Evolutionary conservation across 2,888 invertebrate genomes (phyloP).

Genomic region (Netelia inedita): DNA sequence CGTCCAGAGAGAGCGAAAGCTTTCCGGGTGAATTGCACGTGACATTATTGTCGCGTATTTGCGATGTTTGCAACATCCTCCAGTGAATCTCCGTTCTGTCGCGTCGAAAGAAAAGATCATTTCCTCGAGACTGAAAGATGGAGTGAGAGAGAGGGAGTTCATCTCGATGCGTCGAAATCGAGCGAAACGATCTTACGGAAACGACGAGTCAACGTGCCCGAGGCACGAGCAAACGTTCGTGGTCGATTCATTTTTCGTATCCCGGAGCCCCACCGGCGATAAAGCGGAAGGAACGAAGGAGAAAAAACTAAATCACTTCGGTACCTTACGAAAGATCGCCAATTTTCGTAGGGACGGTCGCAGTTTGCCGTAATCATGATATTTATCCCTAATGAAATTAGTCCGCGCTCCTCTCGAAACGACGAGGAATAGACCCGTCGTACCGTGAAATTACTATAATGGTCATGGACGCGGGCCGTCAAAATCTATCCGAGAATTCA

Average conservation of each 20-base stretch:
- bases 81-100: neutral
- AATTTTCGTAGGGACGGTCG: slow-evolving; percentile 77
- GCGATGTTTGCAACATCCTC: neutral
- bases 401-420: slow-evolving; percentile 77
- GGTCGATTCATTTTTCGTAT: slow-evolving; percentile 33
- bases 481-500: slow-evolving; percentile 68
- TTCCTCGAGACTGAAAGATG: neutral
- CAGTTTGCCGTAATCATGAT: slow-evolving; percentile 82
- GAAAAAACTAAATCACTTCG: slow-evolving; percentile 65
- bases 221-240: slow-evolving; percentile 49
- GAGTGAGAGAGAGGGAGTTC: neutral
- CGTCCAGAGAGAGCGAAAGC: neutral
- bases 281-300: slow-evolving; percentile 68
- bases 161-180: too few relatives aligned
- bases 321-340: slow-evolving; percentile 70
- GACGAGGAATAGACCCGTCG: slow-evolving; percentile 80
- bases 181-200: neutral
- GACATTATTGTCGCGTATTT: neutral
- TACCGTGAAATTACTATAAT: slow-evolving; percentile 84
- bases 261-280: slow-evolving; percentile 35
- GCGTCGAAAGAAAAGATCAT: neutral
- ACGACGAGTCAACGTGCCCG: slow-evolving; percentile 25
- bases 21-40: slow-evolving; percentile 7
- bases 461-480: slow-evolving; percentile 73
- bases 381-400: slow-evolving; percentile 85